Evolutionary conservation across 2,113 vertebrate species (phyloP), one percentile per base, ranked within the genome.

Genomic region (Lasiurus cinereus): DNA sequence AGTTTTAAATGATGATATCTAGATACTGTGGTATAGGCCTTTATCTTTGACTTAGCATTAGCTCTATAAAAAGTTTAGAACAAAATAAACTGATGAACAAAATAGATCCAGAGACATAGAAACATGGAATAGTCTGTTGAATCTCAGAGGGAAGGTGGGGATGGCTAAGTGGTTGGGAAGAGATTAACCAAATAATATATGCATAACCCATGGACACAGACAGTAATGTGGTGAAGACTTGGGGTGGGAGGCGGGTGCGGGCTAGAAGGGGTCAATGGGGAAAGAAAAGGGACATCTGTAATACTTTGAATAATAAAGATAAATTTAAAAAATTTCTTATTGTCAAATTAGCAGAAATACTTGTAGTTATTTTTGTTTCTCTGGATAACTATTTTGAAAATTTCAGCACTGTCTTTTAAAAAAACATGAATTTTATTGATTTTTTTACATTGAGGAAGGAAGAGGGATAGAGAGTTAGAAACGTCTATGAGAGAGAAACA

Each of bases 331-430:
- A 79, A 39, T 3, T 56, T 72, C 52, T 94, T 64, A 66, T 4
- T 13, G 15, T 50, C 84, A 87, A 87, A 33, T 64, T 21, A 70
- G 29, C 9, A 52, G 84, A 72, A 82, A 59, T 82, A 90, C 73
- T 92, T 93, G 62, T 56, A 56, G 29, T 62, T 72, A 7, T 80
- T 69, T 95, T 76, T 82, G 36, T 95, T 95, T 87, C 29, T 87
- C 62, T 80, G 24, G 52, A 43, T 92, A 91, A 83, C 54, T 69
- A 22, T 67, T 96, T 90, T 90, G 76, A 95, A 74, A 82, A 13
- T 69, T 85, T 84, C 33, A 76, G 59, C 56, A 48, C 27, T 7
- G 21, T 88, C 16, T 90, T 54, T 39, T 66, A 31, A n/a, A n/a
- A n/a, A n/a, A n/a, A n/a, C n/a, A n/a, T 5, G 14, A n/a, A 66